Evolutionary conservation across 92 coral and sea anemone species (phyloP).

Genomic region (Desmophyllum pertusum): DNA sequence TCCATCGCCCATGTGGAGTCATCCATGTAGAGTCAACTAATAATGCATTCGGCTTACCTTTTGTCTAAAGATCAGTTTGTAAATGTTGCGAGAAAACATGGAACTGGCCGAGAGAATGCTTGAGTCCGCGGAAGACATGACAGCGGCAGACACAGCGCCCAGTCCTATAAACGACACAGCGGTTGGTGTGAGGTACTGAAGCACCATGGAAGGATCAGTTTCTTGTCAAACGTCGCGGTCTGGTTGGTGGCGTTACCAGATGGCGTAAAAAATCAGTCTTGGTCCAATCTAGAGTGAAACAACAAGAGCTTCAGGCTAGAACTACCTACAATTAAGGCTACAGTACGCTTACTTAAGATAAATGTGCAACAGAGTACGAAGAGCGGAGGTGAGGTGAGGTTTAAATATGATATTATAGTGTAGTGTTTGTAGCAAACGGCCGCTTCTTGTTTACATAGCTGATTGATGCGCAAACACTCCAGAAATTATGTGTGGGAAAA

Average conservation of each 20-base stretch:
- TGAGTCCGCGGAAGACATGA: constrained; percentile 96
- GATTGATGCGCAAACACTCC: no score
- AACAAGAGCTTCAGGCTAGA: not conserved
- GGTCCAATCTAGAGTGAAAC: constrained; percentile 63
- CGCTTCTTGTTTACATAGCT: no score
- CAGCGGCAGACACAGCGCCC: constrained; percentile 96
- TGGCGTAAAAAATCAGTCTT: constrained; percentile 55
- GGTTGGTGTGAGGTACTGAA: constrained; percentile 85
- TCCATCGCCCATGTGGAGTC: no score
- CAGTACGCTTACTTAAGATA: no score
- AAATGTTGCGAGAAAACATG: constrained; percentile 88
- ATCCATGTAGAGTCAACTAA: not conserved
- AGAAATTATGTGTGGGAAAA: no score
- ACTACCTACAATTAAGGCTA: not conserved
- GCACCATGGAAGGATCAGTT: constrained; percentile 83
- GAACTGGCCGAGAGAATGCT: constrained; percentile 85
- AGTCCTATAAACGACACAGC: constrained; percentile 87
- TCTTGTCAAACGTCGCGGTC: constrained; percentile 17
- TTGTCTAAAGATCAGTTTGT: constrained; percentile 82
- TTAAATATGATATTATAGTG: no score
- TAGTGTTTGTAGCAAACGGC: no score
- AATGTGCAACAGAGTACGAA: no score
- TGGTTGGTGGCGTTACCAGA: constrained; percentile 42
- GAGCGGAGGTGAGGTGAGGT: no score
- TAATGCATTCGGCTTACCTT: constrained; percentile 54